These are phyloP conservation scores for Melitaea athalia DNA, from an alignment of 2,888 invertebrate genomes.

Conservation along the genomic window DNA sequence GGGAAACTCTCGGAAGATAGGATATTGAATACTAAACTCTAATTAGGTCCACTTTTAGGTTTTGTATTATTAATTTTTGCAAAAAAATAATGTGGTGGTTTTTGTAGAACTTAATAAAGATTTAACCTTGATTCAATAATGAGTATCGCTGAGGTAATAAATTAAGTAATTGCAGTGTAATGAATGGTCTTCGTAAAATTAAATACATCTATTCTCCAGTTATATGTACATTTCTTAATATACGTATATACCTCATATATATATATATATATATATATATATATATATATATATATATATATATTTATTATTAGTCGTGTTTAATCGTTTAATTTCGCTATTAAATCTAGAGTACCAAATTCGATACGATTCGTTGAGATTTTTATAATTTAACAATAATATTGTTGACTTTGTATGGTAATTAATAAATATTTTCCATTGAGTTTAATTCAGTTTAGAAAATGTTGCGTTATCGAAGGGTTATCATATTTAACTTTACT, in stretches of 20 bases:
- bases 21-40: neutral
- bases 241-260: too few species aligned
- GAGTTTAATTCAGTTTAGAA: too few species aligned
- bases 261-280: too few species aligned
- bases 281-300: too few species aligned
- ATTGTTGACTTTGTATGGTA: neutral
- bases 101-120: neutral
- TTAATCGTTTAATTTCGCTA: too few species aligned
- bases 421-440: too few species aligned
- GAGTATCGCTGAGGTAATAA: neutral
- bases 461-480: too few species aligned
- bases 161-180: neutral
- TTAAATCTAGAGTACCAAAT: neutral
- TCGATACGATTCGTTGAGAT: neutral
- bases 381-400: too few species aligned
- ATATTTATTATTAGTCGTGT: too few species aligned
- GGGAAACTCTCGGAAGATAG: slow-evolving; percentile 5
- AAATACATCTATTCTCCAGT: too few species aligned
- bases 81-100: neutral
- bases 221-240: too few species aligned
- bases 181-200: neutral
- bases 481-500: too few species aligned
- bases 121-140: neutral
- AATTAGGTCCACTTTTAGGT: neutral
- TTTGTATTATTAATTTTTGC: neutral